Conservation (phyloP, 2,797 vertebrate species). For the Leptodactylus fallax region DNA sequence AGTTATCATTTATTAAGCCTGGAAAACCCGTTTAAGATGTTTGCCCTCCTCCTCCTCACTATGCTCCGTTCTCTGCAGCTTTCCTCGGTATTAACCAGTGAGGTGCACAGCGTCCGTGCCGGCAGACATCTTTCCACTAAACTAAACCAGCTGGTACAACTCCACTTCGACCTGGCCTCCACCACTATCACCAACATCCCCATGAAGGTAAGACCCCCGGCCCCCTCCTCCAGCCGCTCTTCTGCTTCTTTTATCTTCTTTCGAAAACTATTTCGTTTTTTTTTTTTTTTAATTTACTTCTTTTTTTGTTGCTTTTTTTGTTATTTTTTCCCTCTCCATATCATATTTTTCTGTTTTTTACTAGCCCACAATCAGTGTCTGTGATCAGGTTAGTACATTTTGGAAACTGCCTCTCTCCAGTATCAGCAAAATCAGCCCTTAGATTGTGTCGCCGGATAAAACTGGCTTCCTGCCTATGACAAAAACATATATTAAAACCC, state of each 20-base stretch:
- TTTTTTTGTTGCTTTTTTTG: not conserved
- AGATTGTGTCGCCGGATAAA: conserved; percentile 1
- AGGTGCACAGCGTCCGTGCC: conserved; percentile 96
- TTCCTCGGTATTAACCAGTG: conserved; percentile 92
- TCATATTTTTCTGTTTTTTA: conserved; percentile 96
- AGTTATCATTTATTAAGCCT: no score
- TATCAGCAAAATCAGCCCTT: not conserved
- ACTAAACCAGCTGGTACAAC: conserved; percentile 95
- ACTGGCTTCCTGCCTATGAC: conserved; percentile 2
- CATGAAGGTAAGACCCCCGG: conserved; percentile 88
- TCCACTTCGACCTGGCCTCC: conserved; percentile 97
- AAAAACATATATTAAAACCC: not conserved
- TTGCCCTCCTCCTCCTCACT: no score
- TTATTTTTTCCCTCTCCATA: conserved; percentile 91
- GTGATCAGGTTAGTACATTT: conserved; percentile 97
- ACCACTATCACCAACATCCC: conserved; percentile 99
- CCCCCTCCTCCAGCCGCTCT: not conserved
- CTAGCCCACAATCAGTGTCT: conserved; percentile 99
- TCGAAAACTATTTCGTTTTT: conserved; percentile 73
- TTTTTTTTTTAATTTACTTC: conserved; percentile 70
- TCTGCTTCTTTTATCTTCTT: conserved; percentile 64
- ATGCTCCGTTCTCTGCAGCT: conserved; percentile 75
- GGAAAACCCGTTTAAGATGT: no score
- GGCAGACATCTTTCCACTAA: conserved; percentile 94
- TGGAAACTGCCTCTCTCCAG: conserved; percentile 71